A percentile compares a stretch with the other conserved stretches of the same genome.
Conservation (phyloP, 35 echinoderm and acorn worm genomes). For the Lytechinus pictus region DNA sequence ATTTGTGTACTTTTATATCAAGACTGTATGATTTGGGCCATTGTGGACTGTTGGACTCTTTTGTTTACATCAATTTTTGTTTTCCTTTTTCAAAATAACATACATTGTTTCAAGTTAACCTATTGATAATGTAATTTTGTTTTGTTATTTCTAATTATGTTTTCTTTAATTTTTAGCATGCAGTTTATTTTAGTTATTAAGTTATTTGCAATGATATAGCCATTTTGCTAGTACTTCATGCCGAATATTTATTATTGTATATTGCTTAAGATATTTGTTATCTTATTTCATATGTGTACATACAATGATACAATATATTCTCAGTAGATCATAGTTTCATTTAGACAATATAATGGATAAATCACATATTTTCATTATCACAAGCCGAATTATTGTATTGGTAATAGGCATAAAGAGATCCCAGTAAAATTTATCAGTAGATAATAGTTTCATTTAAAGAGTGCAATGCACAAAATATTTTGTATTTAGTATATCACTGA, state of each 20-base stretch:
- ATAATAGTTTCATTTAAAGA: not conserved
- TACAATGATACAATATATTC: too few relatives aligned
- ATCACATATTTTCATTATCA: too few relatives aligned
- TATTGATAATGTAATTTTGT: not conserved
- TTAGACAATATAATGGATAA: too few relatives aligned
- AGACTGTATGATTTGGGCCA: not conserved
- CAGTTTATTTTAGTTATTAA: not conserved
- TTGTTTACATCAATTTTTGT: not conserved
- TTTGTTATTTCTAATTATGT: not conserved
- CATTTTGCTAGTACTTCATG: not conserved
- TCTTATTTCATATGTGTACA: not conserved
- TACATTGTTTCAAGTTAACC: not conserved
- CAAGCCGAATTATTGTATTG: too few relatives aligned
- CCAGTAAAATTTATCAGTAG: not conserved
- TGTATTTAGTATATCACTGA: not conserved
- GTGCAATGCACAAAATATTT: not conserved
- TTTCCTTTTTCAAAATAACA: not conserved
- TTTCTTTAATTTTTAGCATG: not conserved
- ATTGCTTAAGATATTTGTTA: not conserved
- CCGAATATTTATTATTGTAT: not conserved
- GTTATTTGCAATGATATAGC: not conserved
- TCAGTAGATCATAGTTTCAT: too few relatives aligned
- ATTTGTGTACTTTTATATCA: too few relatives aligned
- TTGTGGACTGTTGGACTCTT: not conserved
- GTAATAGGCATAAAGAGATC: too few relatives aligned